These are phyloP conservation scores for Steinernema carpocapsae DNA, from an alignment of 2,888 invertebrate genomes.

Conservation along the genomic window DNA sequence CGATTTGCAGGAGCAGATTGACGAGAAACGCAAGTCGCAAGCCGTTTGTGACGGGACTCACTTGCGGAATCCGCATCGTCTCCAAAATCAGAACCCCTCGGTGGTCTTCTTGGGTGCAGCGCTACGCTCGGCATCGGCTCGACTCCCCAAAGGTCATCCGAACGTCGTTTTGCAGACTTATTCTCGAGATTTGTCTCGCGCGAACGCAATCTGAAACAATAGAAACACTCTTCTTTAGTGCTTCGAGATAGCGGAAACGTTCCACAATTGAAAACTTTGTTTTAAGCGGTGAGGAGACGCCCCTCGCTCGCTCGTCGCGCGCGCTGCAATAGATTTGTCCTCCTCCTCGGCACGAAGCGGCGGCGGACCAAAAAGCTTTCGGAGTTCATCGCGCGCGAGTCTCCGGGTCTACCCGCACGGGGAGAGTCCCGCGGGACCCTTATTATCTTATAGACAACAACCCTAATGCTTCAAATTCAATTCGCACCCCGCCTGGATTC, in stretches of 20 bases:
- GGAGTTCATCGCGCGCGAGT: not conserved
- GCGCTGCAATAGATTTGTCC: not conserved
- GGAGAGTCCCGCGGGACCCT: constrained; percentile 18
- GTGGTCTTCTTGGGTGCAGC: not conserved
- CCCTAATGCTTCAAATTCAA: constrained; percentile 26
- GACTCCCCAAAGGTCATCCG: not conserved
- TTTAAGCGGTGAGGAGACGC: not conserved
- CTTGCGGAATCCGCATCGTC: constrained; percentile 3
- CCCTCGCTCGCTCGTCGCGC: too few species aligned
- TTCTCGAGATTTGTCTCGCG: not conserved
- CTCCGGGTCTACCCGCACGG: not conserved
- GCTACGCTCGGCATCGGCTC: constrained; percentile 20
- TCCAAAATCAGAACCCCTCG: not conserved
- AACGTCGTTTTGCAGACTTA: not conserved
- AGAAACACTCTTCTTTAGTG: not conserved
- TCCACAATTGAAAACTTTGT: too few species aligned
- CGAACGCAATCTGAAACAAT: not conserved
- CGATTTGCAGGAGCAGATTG: not conserved
- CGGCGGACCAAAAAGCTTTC: not conserved
- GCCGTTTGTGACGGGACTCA: not conserved
- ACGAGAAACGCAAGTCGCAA: too few species aligned
- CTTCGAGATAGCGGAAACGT: too few species aligned
- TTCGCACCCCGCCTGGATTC: constrained; percentile 13
- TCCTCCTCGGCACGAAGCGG: not conserved
- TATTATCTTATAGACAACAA: constrained; percentile 25